Base-by-base conservation (phyloP, 1,140 invertebrate genomes). In the Penaeus chinensis region DNA sequence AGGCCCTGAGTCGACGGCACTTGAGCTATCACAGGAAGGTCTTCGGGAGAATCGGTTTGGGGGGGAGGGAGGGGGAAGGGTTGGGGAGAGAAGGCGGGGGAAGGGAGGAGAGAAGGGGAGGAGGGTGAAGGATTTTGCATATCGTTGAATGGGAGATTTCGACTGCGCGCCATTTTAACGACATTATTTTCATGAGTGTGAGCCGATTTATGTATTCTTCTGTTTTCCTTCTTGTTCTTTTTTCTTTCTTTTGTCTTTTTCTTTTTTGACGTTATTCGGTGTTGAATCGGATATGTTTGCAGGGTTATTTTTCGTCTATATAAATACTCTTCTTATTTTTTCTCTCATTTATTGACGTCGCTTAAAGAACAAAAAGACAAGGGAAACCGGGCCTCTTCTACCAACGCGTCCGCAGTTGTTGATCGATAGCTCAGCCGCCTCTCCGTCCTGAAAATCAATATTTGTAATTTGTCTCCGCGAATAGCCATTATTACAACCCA, bases 391-490 rank as follows among this genome's bases (percentile, higher is more conserved):
- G 69, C 19, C 69, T 74, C 24, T 37, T 74, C 69, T 74, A 16
- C 69, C 69, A 13, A 47, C 47, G 47, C 1, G 47, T 47, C 47
- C 20, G n/a, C 20, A 4, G n/a, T 24, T 27, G 16, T 24, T 24
- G 80, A 82, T 87, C 85, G 85, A 87, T 87, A 87, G 69, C 63
- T 87, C 69, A 80, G 79, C 60, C 37, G 54, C 63, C 66, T 82
- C 82, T 80, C 82, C 82, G 74, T 80, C 32, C 37, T 60, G 80
- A 87, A 87, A 87, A 87, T 87, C 85, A 87, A 87, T 87, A 87
- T 87, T 87, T 82, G 85, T 87, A 87, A 87, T 87, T 87, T 87
- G 85, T 87, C 85, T 87, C 79, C 80, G 74, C 85, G 80, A 87
- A 62, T 80, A 71, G 80, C 85, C 85, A 87, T 87, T 87, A 87